Evolutionary conservation across 92 coral and sea anemone species (phyloP), one percentile per base, ranked within the genome.

Genomic region (Palythoa caribaeorum): DNA sequence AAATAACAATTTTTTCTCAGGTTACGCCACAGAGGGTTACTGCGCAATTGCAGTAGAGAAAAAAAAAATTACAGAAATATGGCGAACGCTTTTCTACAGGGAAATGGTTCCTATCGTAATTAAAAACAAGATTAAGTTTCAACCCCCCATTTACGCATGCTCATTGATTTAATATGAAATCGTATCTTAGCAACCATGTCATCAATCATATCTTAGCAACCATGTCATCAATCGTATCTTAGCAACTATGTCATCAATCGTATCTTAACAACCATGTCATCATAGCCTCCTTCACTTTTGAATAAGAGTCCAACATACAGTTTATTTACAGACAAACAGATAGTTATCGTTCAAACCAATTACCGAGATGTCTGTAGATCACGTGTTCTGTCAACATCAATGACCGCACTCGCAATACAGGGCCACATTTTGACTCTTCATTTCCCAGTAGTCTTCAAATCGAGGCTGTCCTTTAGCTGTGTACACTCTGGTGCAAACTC

Each of bases 391-490:
- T 11, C 39, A 9, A 6, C 80, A 39, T 94, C 55, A 94, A 86
- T 88, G 93, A 12, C 92, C 91, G 21, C 97, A 94, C 80, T 90
- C 90, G 60, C 97, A 94, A 63, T 87, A 90, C 13, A 92, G 79
- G 0, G 95, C 68, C 36, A 91, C 88, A 57, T 78, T 28, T n/a
- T 84, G 38, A n/a, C 83, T 90, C 28, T 50, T 50, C 20, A 44
- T 77, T 77, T 92, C 94, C 97, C 97, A 94, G 89, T 70, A 90
- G 57, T 94, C 97, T 48, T 94, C 91, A 55, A 86, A 94, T 28
- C 90, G 85, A 80, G 91, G 95, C 20, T 21, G 47, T 13, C 94
- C 94, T 28, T 83, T 14, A 38, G 83, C 13, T 19, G 88, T 63
- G 70, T 75, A 59, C 11, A 92, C 92, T 79, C 73, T 76, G 20